Base-by-base conservation (phyloP, 2,888 invertebrate species). In the Sipha maydis region DNA sequence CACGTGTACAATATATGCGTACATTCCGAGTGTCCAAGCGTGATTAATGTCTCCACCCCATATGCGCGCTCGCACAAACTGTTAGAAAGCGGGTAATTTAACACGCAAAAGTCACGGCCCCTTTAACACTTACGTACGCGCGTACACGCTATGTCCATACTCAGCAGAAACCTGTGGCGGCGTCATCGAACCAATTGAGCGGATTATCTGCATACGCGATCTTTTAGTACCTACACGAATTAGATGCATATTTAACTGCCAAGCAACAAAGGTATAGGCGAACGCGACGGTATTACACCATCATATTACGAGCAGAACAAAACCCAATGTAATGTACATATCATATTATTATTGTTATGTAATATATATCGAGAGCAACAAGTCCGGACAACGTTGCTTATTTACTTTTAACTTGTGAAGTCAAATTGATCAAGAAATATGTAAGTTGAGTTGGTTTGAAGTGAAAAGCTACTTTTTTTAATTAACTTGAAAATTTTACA, bases 91-190 rank as follows among this genome's bases (percentile, higher is more conserved):
- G 85, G 85, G 85, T 85, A 85, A 85, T 67, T 85, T 77, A 61
- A 85, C 85, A 78, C 85, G 85, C 85, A 71, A 78, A 85, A 85
- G 85, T 85, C 85, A 85, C 85, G 76, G 41, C 61, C 85, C 78
- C 31, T 69, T 56, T 67, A 76, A 38, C 84, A 4, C 84, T 5
- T n/a, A 31, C 5, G 7, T 11, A 19, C n/a, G 7, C 48, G 48
- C 31, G 34, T n/a, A 48, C 34, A 61, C n/a, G 7, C 5, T n/a
- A 14, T n/a, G n/a, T n/a, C 3, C 28, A 28, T 11, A 14, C 31
- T 11, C n/a, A 14, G 71, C 31, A 7, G 56, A 73, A n/a, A 83
- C 82, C 71, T 48, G 73, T 17, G 85, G 85, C 17, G 85, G 56
- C 83, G n/a, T 48, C 31, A 34, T 67, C 67, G 48, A 7, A 69